Evolutionary conservation across 2,797 vertebrate species (phyloP).

Genomic region (Antennarius maculatus): DNA sequence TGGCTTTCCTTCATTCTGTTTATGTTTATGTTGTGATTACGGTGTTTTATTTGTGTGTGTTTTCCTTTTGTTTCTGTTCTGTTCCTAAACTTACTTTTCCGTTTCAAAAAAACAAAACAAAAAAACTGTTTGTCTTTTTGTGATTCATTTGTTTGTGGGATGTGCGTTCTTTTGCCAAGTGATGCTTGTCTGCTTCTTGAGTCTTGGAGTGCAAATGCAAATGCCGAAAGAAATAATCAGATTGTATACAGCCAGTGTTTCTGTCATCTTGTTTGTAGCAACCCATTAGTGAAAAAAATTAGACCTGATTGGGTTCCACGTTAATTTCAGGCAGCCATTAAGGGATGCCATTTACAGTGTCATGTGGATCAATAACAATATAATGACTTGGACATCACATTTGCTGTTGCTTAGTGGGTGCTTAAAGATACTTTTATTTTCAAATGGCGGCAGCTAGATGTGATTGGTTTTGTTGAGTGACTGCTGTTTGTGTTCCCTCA

Average conservation of each 20-base stretch:
- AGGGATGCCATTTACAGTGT: constrained; percentile 67
- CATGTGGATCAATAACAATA: constrained; percentile 71
- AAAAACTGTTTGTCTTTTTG: constrained; percentile 50
- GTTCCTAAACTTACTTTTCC: constrained; percentile 62
- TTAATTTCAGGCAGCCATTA: constrained; percentile 71
- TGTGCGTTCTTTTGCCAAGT: constrained; percentile 72
- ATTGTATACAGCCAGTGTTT: constrained; percentile 82
- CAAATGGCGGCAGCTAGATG: constrained; percentile 51
- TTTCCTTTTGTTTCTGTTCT: constrained; percentile 63
- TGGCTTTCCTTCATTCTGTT: constrained; percentile 63
- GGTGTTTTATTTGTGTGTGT: constrained; percentile 69
- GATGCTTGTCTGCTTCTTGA: constrained; percentile 85
- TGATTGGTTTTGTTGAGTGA: constrained; percentile 62
- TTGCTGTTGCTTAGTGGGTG: constrained; percentile 59
- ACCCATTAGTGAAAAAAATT: constrained; percentile 63
- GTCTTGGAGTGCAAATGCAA: constrained; percentile 78
- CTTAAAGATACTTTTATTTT: constrained; percentile 57
- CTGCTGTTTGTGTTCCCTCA: constrained; percentile 59
- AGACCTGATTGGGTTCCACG: constrained; percentile 69
- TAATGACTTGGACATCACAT: constrained; percentile 68
- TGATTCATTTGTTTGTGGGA: constrained; percentile 73
- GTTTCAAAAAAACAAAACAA: constrained; percentile 33
- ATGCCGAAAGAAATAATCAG: constrained; percentile 73
- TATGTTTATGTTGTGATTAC: constrained; percentile 67
- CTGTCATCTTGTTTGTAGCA: constrained; percentile 77